These are phyloP conservation scores for Rhamnusium bicolor DNA, from an alignment of 2,888 invertebrate genomes.

Conservation along the genomic window DNA sequence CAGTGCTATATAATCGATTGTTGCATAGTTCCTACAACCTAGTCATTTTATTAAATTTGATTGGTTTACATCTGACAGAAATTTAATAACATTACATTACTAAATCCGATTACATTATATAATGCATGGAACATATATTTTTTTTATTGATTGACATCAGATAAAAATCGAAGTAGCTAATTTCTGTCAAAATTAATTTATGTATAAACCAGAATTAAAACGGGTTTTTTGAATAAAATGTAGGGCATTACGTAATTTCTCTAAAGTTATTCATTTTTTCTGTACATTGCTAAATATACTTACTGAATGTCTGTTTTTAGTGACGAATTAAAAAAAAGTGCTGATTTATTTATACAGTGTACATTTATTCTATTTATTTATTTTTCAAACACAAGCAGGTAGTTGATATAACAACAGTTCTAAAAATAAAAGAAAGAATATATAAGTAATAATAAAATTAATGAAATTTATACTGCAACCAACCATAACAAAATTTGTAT, in stretches of 20 bases:
- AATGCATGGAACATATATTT: background rate
- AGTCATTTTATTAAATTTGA: background rate
- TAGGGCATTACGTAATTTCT: background rate
- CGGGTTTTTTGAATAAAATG: background rate
- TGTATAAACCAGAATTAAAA: background rate
- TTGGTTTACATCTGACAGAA: background rate
- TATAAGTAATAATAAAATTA: too few species aligned
- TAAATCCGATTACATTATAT: background rate
- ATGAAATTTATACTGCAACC: too few species aligned
- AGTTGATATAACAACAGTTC: too few species aligned
- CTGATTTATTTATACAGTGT: background rate
- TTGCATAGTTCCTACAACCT: background rate
- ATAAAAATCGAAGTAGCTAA: background rate
- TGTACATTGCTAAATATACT: background rate
- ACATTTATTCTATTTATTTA: too few species aligned
- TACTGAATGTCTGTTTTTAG: background rate
- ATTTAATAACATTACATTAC: background rate
- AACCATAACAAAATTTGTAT: too few species aligned
- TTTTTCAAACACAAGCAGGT: too few species aligned
- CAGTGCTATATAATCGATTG: too few species aligned
- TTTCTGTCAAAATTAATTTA: constrained; percentile 5
- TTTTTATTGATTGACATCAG: background rate
- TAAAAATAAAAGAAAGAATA: too few species aligned
- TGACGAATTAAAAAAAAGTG: background rate
- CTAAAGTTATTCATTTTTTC: background rate